These are phyloP conservation scores for Rhogogaster chlorosoma DNA, from an alignment of 2,888 invertebrate genomes.

Conservation along the genomic window DNA sequence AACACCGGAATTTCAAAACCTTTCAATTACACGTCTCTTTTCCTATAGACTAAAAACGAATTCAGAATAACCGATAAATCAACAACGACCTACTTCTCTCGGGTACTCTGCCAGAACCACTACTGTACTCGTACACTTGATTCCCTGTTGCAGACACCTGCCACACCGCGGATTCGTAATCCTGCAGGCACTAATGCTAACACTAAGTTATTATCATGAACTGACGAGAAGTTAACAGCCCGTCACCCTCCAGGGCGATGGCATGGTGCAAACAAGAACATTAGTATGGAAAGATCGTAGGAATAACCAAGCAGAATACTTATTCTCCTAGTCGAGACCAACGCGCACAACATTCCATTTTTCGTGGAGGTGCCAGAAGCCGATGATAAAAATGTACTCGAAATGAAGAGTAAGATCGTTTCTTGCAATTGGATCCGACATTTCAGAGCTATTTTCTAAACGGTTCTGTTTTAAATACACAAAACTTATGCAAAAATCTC, in stretches of 20 bases:
- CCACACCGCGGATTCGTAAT: conserved; percentile 20
- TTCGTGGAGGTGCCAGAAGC: not conserved
- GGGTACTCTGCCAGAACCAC: conserved; percentile 32
- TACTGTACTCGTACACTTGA: conserved; percentile 22
- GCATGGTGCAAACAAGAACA: not conserved
- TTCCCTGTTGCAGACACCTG: conserved; percentile 41
- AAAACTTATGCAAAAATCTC: not conserved
- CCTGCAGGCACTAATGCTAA: not conserved
- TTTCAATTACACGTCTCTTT: not conserved
- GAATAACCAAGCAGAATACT: not conserved
- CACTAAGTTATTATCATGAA: conserved; percentile 30
- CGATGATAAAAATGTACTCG: not conserved
- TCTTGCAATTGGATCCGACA: not conserved
- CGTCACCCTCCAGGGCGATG: not conserved
- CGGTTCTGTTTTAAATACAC: not conserved
- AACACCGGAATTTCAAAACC: not conserved
- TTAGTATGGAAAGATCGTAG: not conserved
- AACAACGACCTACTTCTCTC: conserved; percentile 26
- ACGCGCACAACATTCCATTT: not conserved
- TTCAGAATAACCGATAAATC: conserved; percentile 32
- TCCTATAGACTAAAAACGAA: conserved; percentile 9
- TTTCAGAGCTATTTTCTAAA: not conserved
- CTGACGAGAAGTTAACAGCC: conserved; percentile 20
- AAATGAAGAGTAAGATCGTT: not conserved
- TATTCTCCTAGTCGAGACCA: not conserved